These are phyloP conservation scores for Pseudopleuronectes americanus DNA, from an alignment of 2,797 vertebrate genomes.

Conservation along the genomic window DNA sequence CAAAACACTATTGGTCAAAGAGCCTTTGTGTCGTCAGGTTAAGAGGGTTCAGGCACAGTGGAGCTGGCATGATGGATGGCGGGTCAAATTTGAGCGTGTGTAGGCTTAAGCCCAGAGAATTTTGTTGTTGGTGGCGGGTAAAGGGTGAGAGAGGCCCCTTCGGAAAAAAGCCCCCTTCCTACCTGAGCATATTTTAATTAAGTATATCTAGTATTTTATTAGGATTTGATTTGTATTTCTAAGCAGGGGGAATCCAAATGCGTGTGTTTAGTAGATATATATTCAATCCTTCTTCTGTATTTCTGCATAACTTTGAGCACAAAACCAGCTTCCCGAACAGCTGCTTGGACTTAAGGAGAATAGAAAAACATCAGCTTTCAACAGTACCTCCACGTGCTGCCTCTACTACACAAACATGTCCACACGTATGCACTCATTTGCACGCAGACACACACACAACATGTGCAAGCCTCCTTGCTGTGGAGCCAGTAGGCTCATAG, in stretches of 20 bases:
- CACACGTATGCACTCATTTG: conserved; percentile 19
- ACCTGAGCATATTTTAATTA: background rate
- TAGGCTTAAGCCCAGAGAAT: conserved; percentile 42
- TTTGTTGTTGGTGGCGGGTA: conserved; percentile 33
- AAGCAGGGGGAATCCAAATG: accelerated
- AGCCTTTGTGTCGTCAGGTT: conserved; percentile 70
- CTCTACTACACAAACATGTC: conserved; percentile 57
- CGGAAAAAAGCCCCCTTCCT: conserved; percentile 7
- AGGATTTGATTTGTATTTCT: background rate
- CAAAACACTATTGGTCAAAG: conserved; percentile 77
- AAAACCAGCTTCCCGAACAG: conserved; percentile 53
- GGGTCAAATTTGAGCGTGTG: conserved; percentile 50
- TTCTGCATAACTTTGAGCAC: conserved; percentile 20
- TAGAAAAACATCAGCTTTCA: conserved; percentile 49
- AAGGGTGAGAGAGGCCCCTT: conserved; percentile 33
- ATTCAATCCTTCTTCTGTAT: conserved; percentile 16
- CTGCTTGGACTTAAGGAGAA: conserved; percentile 64
- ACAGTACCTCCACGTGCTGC: conserved; percentile 58
- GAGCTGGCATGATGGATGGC: conserved; percentile 55
- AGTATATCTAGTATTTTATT: background rate
- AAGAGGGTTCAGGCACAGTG: conserved; percentile 52
- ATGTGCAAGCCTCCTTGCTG: conserved; percentile 42
- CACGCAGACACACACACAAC: conserved; percentile 7
- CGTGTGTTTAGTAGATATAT: background rate
- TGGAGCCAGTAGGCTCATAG: conserved; percentile 62